Conservation (phyloP, 2,113 vertebrate genomes). For the Vireo altiloquus region DNA sequence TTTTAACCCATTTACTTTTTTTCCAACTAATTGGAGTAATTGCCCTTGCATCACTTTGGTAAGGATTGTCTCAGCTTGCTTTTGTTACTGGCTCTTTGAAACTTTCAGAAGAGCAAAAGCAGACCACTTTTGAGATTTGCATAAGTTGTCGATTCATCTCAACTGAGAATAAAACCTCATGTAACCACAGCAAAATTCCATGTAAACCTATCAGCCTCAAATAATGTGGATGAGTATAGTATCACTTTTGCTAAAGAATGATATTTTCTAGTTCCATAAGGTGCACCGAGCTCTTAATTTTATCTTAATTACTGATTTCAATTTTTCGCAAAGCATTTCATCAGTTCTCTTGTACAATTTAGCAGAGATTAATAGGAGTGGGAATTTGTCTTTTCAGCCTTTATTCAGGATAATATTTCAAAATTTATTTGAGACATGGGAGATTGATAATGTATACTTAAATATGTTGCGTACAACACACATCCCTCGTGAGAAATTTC, state of each 20-base stretch:
- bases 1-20: background rate
- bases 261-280: background rate
- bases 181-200: background rate
- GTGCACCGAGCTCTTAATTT: fast-evolving
- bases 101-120: background rate
- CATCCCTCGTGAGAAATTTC: background rate
- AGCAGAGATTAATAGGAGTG: background rate
- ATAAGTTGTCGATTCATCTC: background rate
- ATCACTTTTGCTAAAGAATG: background rate
- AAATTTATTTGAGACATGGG: background rate
- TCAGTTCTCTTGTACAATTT: background rate
- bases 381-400: background rate
- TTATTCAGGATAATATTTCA: background rate
- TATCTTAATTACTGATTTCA: background rate
- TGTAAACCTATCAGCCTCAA: background rate
- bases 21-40: background rate
- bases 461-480: background rate
- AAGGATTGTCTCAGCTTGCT: background rate
- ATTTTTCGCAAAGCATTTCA: background rate
- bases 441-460: background rate
- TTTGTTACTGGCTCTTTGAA: background rate
- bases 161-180: background rate
- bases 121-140: background rate
- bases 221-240: background rate
- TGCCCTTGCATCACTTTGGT: background rate